Evolutionary conservation across 2,113 vertebrate species (phyloP).

Genomic region (Channa maculata): DNA sequence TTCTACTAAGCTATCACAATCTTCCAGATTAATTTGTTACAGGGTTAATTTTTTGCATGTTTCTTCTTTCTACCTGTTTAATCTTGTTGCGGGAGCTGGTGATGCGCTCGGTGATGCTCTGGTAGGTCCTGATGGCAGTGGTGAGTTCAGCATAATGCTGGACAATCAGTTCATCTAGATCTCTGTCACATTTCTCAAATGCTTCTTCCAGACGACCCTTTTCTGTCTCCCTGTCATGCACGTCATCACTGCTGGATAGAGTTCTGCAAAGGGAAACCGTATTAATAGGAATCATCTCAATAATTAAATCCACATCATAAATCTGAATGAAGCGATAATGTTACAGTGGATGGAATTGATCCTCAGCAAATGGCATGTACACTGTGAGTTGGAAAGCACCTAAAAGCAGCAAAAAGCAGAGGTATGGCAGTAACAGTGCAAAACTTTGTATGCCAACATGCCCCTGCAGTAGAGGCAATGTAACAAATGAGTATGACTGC

Average conservation of each 20-base stretch:
- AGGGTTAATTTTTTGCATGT: not conserved
- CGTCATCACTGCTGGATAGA: slow-evolving; percentile 93
- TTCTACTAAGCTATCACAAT: not conserved
- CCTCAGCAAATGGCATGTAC: not conserved
- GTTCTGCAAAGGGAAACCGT: slow-evolving; percentile 80
- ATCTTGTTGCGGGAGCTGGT: slow-evolving; percentile 97
- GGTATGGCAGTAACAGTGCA: not conserved
- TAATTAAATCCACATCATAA: not conserved
- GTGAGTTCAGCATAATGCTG: slow-evolving; percentile 97
- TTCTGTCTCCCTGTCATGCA: slow-evolving; percentile 95
- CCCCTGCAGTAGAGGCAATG: not conserved
- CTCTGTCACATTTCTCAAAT: slow-evolving; percentile 94
- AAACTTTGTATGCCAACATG: not conserved
- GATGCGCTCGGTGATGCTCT: slow-evolving; percentile 99
- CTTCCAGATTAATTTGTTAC: not conserved
- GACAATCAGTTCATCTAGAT: slow-evolving; percentile 93
- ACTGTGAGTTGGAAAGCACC: not conserved
- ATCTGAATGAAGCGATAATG: not conserved
- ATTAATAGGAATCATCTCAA: not conserved
- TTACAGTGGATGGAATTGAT: not conserved
- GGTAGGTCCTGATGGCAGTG: slow-evolving; percentile 96
- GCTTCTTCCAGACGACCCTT: slow-evolving; percentile 95
- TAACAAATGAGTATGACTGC: not conserved
- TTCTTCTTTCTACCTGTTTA: slow-evolving; percentile 86
- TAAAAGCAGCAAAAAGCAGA: too few relatives aligned